Evolutionary conservation across 2,888 invertebrate genomes (phyloP).

Genomic region (Gryllus longicercus): DNA sequence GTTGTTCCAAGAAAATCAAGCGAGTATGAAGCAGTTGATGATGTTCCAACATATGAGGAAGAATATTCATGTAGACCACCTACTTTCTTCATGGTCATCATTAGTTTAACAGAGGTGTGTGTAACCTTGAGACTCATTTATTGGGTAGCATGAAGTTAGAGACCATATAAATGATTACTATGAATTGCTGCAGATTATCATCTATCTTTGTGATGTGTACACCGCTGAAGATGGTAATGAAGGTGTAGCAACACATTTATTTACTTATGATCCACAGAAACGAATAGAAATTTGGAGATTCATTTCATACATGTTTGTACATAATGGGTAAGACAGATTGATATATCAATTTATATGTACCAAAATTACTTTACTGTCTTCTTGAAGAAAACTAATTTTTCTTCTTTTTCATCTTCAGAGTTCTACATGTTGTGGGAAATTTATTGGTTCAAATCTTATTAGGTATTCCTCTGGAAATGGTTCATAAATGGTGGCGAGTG

Average conservation of each 20-base stretch:
- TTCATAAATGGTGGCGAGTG: constrained; percentile 93
- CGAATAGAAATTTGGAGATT: constrained; percentile 90
- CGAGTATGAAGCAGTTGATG: too few relatives aligned
- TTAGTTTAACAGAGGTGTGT: constrained; percentile 80
- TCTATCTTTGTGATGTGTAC: constrained; percentile 40
- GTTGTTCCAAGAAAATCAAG: constrained; percentile 50
- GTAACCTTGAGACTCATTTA: neutral
- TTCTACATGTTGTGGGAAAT: constrained; percentile 78
- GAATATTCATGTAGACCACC: constrained; percentile 95
- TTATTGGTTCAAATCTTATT: constrained; percentile 86
- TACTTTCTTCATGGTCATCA: constrained; percentile 83
- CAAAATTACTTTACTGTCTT: neutral
- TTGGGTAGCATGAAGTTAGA: neutral
- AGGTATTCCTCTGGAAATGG: constrained; percentile 93
- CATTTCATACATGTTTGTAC: constrained; percentile 92
- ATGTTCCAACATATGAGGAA: constrained; percentile 62
- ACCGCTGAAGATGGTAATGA: constrained; percentile 56
- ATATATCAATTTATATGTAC: neutral
- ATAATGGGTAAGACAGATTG: constrained; percentile 66
- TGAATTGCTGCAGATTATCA: constrained; percentile 28
- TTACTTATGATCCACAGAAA: constrained; percentile 80
- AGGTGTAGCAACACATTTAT: constrained; percentile 71
- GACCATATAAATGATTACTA: constrained; percentile 33
- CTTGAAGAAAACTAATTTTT: constrained; percentile 11
- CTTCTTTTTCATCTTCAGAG: constrained; percentile 43